phyloP scores from a whole-genome alignment of 2,888 invertebrate species.

The Amiota communis region DNA sequence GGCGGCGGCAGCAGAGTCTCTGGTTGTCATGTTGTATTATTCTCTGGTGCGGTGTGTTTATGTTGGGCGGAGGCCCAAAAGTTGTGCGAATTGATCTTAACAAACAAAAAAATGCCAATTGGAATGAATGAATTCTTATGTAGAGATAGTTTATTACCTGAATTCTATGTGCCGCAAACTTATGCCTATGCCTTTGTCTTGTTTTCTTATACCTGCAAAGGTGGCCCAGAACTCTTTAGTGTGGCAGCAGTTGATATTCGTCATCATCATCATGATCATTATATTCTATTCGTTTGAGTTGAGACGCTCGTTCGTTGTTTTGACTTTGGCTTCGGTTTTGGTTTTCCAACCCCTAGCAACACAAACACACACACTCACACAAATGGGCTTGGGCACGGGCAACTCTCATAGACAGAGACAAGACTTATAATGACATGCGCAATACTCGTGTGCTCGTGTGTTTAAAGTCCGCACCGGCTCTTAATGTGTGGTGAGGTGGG shows the following conservation, averaged over 20 bases:
- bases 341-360: conserved; percentile 6
- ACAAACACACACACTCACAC: no score
- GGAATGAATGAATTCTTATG: background rate
- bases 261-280: background rate
- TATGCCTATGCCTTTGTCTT: background rate
- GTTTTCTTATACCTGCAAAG: conserved; percentile 5
- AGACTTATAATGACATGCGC: conserved; percentile 42
- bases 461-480: conserved; percentile 23
- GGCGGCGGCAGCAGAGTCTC: background rate
- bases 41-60: background rate
- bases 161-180: no score
- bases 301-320: no score
- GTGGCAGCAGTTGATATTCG: conserved; percentile 50
- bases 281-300: no score
- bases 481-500: conserved; percentile 12
- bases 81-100: background rate
- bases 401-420: no score
- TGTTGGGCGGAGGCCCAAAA: conserved; percentile 14
- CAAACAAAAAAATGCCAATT: background rate
- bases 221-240: background rate
- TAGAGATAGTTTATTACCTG: background rate
- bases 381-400: no score
- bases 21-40: background rate
- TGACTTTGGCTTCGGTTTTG: background rate
- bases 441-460: conserved; percentile 35